Base-by-base conservation (phyloP, 30 jellyfish, hydroid and myxozoan species). In the Catostylus mosaicus region DNA sequence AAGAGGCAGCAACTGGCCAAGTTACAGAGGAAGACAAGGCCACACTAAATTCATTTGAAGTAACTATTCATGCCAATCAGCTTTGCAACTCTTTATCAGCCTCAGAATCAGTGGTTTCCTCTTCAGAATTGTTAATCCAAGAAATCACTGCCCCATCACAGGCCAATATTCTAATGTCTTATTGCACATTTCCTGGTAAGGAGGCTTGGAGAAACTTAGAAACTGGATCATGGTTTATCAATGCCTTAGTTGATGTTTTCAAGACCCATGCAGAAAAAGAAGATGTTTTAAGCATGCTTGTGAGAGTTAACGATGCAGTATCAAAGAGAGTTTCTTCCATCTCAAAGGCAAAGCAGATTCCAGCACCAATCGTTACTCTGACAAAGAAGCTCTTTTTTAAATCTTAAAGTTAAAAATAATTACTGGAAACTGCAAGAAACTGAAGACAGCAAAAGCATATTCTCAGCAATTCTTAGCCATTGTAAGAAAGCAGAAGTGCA, bases 171-270 rank as follows among this genome's bases (percentile, higher is more conserved):
- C 46, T 91, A 22, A 59, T 91, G 31, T 90, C 96, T n/a, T 91
- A 85, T 83, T 85, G 92, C 14, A 86, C 98, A 20, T 56, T 91
- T 62, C 98, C 98, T 52, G 96, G 96, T 19, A 86, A 80, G 22
- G 95, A 70, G 26, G 87, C 98, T 1, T 78, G 91, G 95, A 56
- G 98, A 67, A 81, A 85, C 34, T 30, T 66, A 0, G 84, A 71
- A 23, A 64, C 87, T 11, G 98, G 98, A 2, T 85, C 96, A 1
- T 91, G 90, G 90, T 91, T 78, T 67, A 85, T 86, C 57, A 88
- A 80, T 43, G 90, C 96, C 8, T 62, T 91, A 16, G 91, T 85
- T 33, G 92, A 85, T 0, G 89, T 86, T n/a, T 91, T 91, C 64
- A 73, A 77, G 22, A 48, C 72, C 6, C 35, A 48, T 43, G 82